phyloP scores from a whole-genome alignment of 2,888 invertebrate species.

The Eulithis prunata region DNA sequence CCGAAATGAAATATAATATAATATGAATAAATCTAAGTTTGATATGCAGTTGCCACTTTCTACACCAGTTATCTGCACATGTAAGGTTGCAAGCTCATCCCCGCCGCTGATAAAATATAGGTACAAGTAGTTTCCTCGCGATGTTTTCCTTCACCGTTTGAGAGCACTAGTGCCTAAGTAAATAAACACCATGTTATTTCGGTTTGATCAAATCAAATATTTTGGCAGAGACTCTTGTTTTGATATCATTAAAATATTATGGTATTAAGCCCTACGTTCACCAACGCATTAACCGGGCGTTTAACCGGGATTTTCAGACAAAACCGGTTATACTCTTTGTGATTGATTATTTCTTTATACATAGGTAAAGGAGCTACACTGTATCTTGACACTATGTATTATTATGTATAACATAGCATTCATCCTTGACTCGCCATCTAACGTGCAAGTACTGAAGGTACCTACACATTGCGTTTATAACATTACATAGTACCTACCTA shows the following conservation, averaged over 20 bases:
- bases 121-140: not conserved
- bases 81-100: too few relatives aligned
- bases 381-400: too few relatives aligned
- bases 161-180: not conserved
- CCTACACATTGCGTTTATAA: not conserved
- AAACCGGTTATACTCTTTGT: not conserved
- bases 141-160: conserved; percentile 2
- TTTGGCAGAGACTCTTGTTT: conserved; percentile 20
- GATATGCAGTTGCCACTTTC: too few relatives aligned
- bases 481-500: not conserved
- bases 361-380: too few relatives aligned
- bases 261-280: conserved; percentile 1
- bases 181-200: conserved; percentile 8
- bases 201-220: conserved; percentile 19
- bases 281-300: not conserved
- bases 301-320: not conserved
- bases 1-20: too few relatives aligned
- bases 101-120: too few relatives aligned
- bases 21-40: too few relatives aligned
- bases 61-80: too few relatives aligned
- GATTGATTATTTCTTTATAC: too few relatives aligned
- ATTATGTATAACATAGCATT: not conserved
- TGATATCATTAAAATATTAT: conserved; percentile 9
- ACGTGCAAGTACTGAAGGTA: conserved; percentile 5
- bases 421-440: conserved; percentile 7